Evolutionary conservation across 1,140 invertebrate genomes (phyloP).

Genomic region (Dufourea novaeangliae): DNA sequence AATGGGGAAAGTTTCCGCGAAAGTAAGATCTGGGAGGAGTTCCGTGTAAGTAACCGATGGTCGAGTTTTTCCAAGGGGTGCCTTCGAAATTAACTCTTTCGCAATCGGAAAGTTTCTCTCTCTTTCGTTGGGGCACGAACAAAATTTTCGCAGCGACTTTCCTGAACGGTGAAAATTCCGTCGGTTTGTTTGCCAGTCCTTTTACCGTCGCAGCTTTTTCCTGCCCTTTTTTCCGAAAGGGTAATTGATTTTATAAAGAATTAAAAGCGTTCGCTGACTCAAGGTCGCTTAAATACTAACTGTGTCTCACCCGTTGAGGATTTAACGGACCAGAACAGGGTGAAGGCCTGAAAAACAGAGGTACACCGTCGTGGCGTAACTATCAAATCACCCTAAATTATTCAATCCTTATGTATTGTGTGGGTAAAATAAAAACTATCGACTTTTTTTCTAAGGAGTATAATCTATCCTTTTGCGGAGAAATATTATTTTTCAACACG

Average conservation of each 20-base stretch:
- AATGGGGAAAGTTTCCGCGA: slow-evolving; percentile 65
- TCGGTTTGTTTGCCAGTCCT: not conserved
- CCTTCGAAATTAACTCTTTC: slow-evolving; percentile 49
- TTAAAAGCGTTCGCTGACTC: not conserved
- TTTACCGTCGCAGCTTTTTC: not conserved
- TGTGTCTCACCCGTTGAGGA: not conserved
- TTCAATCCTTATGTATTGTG: too few relatives aligned
- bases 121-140: not conserved
- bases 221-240: not conserved
- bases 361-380: too few relatives aligned
- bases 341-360: too few relatives aligned
- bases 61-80: slow-evolving; percentile 35
- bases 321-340: not conserved
- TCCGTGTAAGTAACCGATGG: slow-evolving; percentile 51
- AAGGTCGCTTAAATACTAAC: not conserved
- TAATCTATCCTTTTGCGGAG: too few relatives aligned
- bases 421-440: too few relatives aligned
- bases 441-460: too few relatives aligned
- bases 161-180: not conserved
- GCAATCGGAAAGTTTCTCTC: slow-evolving; percentile 29
- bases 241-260: slow-evolving; percentile 17
- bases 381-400: too few relatives aligned
- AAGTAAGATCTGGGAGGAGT: slow-evolving; percentile 39
- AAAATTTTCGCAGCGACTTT: slow-evolving; percentile 4
- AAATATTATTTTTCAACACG: too few relatives aligned